Evolutionary conservation across 2,888 invertebrate genomes (phyloP).

Genomic region (Orchesella flavescens): DNA sequence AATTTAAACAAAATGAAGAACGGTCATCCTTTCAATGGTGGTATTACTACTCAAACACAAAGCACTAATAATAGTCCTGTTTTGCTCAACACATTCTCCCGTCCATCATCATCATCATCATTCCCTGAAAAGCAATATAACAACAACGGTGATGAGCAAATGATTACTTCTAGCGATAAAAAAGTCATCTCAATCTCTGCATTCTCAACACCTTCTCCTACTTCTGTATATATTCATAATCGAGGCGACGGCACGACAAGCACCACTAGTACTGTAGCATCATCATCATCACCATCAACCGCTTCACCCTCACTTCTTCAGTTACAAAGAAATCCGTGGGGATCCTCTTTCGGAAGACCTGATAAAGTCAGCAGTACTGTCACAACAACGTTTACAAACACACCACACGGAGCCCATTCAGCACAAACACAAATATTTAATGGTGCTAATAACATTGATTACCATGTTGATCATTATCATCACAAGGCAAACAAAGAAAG

Average conservation of each 20-base stretch:
- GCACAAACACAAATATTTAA: constrained; percentile 33
- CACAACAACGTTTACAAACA: constrained; percentile 41
- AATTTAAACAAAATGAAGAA: constrained; percentile 50
- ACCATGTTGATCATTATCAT: constrained; percentile 43
- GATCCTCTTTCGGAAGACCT: constrained; percentile 38
- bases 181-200: constrained; percentile 49
- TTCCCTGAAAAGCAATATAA: constrained; percentile 31
- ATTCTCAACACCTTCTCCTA: constrained; percentile 53
- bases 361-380: constrained; percentile 47
- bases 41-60: constrained; percentile 19
- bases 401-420: constrained; percentile 24
- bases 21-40: constrained; percentile 26
- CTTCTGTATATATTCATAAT: constrained; percentile 57
- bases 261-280: constrained; percentile 37
- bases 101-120: constrained; percentile 41
- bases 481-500: constrained; percentile 33
- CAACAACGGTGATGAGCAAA: constrained; percentile 29
- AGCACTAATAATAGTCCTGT: constrained; percentile 27
- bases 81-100: constrained; percentile 45
- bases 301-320: constrained; percentile 40
- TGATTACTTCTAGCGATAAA: constrained; percentile 49
- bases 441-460: constrained; percentile 39
- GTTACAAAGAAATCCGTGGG: constrained; percentile 46
- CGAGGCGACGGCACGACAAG: constrained; percentile 49
- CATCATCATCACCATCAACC: constrained; percentile 20